Conservation (phyloP, 1,140 invertebrate genomes). For the Hycleus cichorii region DNA sequence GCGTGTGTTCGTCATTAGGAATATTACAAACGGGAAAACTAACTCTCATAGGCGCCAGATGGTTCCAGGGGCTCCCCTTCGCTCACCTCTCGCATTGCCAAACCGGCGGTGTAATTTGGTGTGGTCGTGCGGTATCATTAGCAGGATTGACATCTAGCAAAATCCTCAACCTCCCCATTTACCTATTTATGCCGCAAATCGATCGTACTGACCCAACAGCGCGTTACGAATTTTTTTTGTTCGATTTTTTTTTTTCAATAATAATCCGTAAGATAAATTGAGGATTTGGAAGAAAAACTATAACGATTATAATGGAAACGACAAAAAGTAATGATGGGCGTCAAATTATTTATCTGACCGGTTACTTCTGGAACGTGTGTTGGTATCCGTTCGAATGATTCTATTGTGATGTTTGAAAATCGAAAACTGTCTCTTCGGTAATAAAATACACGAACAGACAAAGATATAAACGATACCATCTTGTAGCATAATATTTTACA, state of each 20-base stretch:
- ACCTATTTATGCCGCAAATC: conserved; percentile 15
- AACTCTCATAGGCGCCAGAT: conserved; percentile 39
- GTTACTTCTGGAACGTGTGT: not conserved
- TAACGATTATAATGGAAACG: too few species aligned
- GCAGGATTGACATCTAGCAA: conserved; percentile 41
- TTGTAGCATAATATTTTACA: conserved; percentile 28
- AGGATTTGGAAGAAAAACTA: too few species aligned
- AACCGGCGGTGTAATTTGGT: conserved; percentile 36
- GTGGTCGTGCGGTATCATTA: conserved; percentile 41
- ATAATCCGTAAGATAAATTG: too few species aligned
- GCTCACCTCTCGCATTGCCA: conserved; percentile 4
- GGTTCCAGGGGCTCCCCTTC: conserved; percentile 24
- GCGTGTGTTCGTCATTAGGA: conserved; percentile 41
- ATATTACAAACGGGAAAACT: conserved; percentile 42
- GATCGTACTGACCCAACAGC: too few species aligned
- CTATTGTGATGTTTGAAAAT: conserved; percentile 16
- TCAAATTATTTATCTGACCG: too few species aligned
- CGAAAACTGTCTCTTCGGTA: conserved; percentile 17
- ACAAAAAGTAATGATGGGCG: too few species aligned
- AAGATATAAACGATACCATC: conserved; percentile 25
- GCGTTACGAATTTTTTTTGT: too few species aligned
- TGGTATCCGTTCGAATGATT: not conserved
- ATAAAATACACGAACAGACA: conserved; percentile 22
- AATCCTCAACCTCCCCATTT: conserved; percentile 24
- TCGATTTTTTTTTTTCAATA: too few species aligned